Conservation (phyloP, 2,888 invertebrate genomes). For the Zelleria hepariella region DNA sequence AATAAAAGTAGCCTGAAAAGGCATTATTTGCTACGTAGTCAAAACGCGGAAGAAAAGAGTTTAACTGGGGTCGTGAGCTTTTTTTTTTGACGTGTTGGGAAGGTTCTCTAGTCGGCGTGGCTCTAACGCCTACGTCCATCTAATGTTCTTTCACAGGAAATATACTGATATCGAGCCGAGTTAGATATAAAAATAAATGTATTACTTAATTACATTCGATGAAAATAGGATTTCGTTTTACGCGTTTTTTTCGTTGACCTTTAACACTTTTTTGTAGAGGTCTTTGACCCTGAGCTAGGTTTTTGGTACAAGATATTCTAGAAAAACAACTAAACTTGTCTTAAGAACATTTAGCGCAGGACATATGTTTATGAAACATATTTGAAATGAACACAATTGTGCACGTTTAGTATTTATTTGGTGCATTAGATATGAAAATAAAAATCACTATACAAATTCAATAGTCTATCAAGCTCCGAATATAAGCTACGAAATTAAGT, state of each 20-base stretch:
- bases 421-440: no score
- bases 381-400: no score
- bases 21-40: background rate
- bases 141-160: background rate
- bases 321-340: no score
- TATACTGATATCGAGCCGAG: background rate
- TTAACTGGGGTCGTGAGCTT: background rate
- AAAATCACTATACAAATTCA: no score
- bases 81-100: background rate
- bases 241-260: background rate
- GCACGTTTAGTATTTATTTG: no score
- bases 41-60: background rate
- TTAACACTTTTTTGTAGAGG: background rate
- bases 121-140: background rate
- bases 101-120: background rate
- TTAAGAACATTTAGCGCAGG: no score
- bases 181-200: background rate
- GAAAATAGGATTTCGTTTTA: background rate
- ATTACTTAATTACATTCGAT: background rate
- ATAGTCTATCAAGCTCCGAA: no score
- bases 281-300: background rate
- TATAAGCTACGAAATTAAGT: no score
- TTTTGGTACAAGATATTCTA: background rate
- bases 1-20: no score
- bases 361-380: no score